Percentiles rank a stretch among this genome's conserved stretches.
These are phyloP conservation scores for Tipula unca DNA, from an alignment of 2,888 invertebrate species.

Conservation along the genomic window DNA sequence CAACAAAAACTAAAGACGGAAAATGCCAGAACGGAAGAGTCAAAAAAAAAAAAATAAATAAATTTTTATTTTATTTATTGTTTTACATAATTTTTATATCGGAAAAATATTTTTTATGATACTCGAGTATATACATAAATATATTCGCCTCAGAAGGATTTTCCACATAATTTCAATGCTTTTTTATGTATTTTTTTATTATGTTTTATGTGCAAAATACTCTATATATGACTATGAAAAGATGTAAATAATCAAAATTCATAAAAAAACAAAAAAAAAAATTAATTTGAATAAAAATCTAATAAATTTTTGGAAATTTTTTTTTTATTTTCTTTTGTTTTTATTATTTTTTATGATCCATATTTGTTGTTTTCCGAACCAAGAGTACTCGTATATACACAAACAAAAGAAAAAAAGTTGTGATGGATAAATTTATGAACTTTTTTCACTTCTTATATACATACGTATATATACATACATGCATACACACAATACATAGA, in stretches of 20 bases:
- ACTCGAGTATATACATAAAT: constrained; percentile 1
- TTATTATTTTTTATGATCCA: constrained; percentile 8
- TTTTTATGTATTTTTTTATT: background rate
- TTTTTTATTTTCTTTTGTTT: background rate
- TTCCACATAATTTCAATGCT: constrained; percentile 2
- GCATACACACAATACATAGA: background rate
- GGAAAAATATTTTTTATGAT: constrained; percentile 1
- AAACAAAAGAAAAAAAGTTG: background rate
- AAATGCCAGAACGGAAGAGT: background rate
- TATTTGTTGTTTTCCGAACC: background rate
- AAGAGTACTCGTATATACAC: background rate
- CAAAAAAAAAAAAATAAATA: background rate
- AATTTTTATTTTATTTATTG: constrained; percentile 9
- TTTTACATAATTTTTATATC: constrained; percentile 14
- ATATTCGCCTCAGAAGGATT: background rate
- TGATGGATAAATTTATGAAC: constrained; percentile 14
- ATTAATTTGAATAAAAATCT: constrained; percentile 14
- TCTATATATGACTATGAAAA: background rate
- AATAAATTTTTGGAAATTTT: background rate
- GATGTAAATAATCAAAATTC: constrained; percentile 14
- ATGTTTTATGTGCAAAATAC: constrained; percentile 8
- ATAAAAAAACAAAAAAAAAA: background rate
- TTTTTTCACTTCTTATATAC: background rate
- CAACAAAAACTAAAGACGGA: background rate
- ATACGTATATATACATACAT: background rate